A percentile compares a stretch with the other conserved stretches of the same genome.
Conservation (phyloP, 2,113 vertebrate species). For the Orcinus orca region DNA sequence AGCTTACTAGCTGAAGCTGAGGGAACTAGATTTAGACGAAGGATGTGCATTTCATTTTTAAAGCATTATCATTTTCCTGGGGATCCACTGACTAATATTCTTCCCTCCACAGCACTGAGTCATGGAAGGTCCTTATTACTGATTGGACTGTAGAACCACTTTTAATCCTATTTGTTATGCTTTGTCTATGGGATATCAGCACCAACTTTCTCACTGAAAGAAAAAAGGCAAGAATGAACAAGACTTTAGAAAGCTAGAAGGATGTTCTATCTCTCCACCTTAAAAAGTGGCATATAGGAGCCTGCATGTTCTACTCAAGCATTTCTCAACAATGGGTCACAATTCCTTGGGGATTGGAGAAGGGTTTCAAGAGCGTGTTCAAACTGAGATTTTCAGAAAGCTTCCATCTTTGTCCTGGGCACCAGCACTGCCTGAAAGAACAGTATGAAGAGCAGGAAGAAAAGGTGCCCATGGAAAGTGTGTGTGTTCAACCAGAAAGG, state of each 20-base stretch:
- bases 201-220: not conserved
- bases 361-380: not conserved
- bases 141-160: not conserved
- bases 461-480: not conserved
- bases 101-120: not conserved
- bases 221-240: constrained; percentile 40
- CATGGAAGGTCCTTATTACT: not conserved
- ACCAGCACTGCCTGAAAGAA: not conserved
- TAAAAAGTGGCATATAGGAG: not conserved
- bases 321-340: constrained; percentile 12
- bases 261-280: not conserved
- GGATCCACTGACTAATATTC: not conserved
- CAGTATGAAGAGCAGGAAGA: not conserved
- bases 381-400: not conserved
- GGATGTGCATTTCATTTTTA: not conserved
- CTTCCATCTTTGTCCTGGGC: not conserved
- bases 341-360: not conserved
- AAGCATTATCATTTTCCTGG: constrained; percentile 29
- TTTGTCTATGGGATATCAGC: not conserved
- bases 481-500: not conserved
- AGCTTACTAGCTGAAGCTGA: not conserved
- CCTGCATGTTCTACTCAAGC: not conserved
- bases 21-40: not conserved
- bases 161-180: constrained; percentile 30
- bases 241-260: constrained; percentile 18